phyloP scores from a whole-genome alignment of 2,888 invertebrate genomes.

The Cheilosia urbana region DNA sequence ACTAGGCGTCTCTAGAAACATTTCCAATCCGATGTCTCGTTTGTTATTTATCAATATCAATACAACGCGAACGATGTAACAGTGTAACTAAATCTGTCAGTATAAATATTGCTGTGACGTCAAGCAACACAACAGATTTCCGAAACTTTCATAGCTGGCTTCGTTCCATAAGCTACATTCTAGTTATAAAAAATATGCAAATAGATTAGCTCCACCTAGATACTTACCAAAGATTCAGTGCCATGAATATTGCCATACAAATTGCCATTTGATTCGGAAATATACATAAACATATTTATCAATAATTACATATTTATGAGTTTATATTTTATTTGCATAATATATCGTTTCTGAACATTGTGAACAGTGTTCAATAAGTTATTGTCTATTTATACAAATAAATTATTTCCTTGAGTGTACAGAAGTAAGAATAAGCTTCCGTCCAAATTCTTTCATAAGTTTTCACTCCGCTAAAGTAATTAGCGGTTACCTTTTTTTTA shows the following conservation, averaged over 20 bases:
- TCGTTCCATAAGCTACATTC: slow-evolving; percentile 39
- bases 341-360: not conserved
- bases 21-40: too few species aligned
- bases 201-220: slow-evolving; percentile 18
- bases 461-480: slow-evolving; percentile 2
- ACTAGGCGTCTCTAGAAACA: too few species aligned
- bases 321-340: too few species aligned
- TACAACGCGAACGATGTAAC: too few species aligned
- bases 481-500: not conserved
- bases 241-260: slow-evolving; percentile 39
- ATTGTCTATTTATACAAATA: not conserved
- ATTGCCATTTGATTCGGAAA: not conserved
- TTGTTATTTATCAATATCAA: too few species aligned
- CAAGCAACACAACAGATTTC: not conserved
- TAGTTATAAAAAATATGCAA: slow-evolving; percentile 22
- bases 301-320: too few species aligned
- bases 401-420: slow-evolving; percentile 10
- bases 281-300: too few species aligned
- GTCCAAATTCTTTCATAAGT: slow-evolving; percentile 54
- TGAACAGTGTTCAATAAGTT: not conserved
- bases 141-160: slow-evolving; percentile 29
- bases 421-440: slow-evolving; percentile 69
- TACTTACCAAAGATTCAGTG: slow-evolving; percentile 26
- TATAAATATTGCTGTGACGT: too few species aligned
- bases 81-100: too few species aligned